Percentiles rank a stretch among this genome's conserved stretches.
Evolutionary conservation across 2,113 vertebrate species (phyloP).

Genomic region (Bufo bufo): DNA sequence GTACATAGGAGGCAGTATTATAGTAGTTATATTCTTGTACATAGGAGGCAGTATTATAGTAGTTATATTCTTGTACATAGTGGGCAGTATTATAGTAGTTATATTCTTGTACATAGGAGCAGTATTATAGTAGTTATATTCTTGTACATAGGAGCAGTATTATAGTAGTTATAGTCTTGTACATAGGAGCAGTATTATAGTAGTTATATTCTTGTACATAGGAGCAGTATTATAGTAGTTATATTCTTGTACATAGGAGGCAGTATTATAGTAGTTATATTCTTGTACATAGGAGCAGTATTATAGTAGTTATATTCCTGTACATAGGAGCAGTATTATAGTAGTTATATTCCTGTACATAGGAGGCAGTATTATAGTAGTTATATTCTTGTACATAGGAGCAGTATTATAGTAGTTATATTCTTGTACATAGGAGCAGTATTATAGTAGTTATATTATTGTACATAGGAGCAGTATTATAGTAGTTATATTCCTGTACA

Average conservation of each 20-base stretch:
- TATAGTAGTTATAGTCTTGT: no score
- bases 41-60: not conserved
- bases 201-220: not conserved
- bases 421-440: no score
- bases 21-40: not conserved
- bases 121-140: no score
- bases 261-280: constrained; percentile 11
- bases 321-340: not conserved
- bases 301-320: constrained; percentile 1
- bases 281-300: no score
- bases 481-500: not conserved
- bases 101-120: not conserved
- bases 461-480: constrained; percentile 1
- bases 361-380: no score
- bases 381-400: no score
- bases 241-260: not conserved
- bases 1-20: not conserved
- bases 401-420: no score
- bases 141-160: no score
- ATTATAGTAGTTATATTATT: no score
- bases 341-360: constrained; percentile 2
- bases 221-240: no score
- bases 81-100: not conserved
- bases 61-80: not conserved
- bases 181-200: no score